Base-by-base conservation (phyloP, 2,888 invertebrate species). In the Metacarcinus magister region DNA sequence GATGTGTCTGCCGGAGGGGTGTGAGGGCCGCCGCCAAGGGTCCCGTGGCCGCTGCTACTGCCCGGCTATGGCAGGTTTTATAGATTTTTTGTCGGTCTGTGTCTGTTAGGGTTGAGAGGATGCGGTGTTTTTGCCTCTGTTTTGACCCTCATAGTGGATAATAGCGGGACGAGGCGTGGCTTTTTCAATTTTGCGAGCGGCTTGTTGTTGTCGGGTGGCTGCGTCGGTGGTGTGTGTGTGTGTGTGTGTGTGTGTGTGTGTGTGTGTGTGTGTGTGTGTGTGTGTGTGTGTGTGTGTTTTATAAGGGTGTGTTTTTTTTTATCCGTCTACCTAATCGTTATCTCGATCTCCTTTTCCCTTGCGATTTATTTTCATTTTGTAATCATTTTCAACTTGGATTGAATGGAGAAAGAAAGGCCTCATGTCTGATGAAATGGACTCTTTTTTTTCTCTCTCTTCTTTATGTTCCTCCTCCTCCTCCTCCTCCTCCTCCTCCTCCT, bases 211-310 rank as follows among this genome's bases (percentile, higher is more conserved):
- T 48, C 7, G 5, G 13, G 48, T 5, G 48, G 48, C 13, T 8
- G 48, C n/a, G n/a, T n/a, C 48, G 48, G 13, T 13, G 13, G 48
- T 48, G 60, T 23, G 67, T 67, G 67, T 67, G 67, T 67, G 67
- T 67, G 67, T 67, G 67, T 67, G 67, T 67, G 67, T 67, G 67
- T 67, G 67, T 67, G 67, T 67, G 67, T 67, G 67, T 67, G 67
- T 67, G 67, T 67, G 67, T 67, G 67, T 67, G 67, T 67, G 54
- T 54, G 54, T 54, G 54, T 54, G 54, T 54, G 54, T 54, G 54
- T 54, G 54, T 54, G 54, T 54, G 54, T 54, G 54, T 54, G n/a
- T n/a, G n/a, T n/a, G n/a, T n/a, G n/a, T n/a, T n/a, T n/a, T n/a
- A n/a, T n/a, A n/a, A n/a, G n/a, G n/a, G n/a, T n/a, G n/a, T n/a